Conservation (phyloP, 2,113 vertebrate genomes). For the Poeciliopsis turrubarensis region DNA sequence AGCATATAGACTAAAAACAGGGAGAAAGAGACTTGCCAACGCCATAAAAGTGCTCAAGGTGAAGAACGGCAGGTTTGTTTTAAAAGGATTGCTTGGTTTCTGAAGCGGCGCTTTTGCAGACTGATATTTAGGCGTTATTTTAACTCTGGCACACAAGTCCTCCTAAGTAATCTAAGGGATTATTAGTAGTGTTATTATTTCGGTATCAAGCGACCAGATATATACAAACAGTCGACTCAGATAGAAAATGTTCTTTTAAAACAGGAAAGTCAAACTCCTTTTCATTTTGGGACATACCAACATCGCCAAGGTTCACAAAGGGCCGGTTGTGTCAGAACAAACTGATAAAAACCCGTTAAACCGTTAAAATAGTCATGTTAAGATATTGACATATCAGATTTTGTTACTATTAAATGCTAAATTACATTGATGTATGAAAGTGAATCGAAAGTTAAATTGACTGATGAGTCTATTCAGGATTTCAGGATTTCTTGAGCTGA, state of each 20-base stretch:
- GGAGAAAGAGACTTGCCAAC: background rate
- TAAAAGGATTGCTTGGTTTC: background rate
- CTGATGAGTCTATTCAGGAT: too few species aligned
- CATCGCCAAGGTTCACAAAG: too few species aligned
- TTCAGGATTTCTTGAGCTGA: too few species aligned
- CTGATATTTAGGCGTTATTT: background rate
- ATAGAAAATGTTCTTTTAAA: background rate
- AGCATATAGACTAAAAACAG: slow-evolving; percentile 1
- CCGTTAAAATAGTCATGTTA: too few species aligned
- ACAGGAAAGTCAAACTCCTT: too few species aligned
- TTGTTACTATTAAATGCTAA: too few species aligned
- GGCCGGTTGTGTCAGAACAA: too few species aligned
- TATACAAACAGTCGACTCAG: background rate
- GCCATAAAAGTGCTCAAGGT: slow-evolving; percentile 1
- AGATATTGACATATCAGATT: too few species aligned
- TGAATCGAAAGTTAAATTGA: too few species aligned
- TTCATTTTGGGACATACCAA: too few species aligned
- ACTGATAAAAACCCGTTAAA: too few species aligned
- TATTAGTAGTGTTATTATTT: background rate
- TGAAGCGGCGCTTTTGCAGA: background rate
- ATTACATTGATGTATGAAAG: too few species aligned
- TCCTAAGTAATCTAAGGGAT: background rate
- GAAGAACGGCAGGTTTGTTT: slow-evolving; percentile 3
- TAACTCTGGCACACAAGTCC: background rate
- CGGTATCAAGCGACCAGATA: background rate